Evolutionary conservation across 2,888 invertebrate species (phyloP), one percentile per base, ranked within the genome.

Genomic region (Melanophora roralis): DNA sequence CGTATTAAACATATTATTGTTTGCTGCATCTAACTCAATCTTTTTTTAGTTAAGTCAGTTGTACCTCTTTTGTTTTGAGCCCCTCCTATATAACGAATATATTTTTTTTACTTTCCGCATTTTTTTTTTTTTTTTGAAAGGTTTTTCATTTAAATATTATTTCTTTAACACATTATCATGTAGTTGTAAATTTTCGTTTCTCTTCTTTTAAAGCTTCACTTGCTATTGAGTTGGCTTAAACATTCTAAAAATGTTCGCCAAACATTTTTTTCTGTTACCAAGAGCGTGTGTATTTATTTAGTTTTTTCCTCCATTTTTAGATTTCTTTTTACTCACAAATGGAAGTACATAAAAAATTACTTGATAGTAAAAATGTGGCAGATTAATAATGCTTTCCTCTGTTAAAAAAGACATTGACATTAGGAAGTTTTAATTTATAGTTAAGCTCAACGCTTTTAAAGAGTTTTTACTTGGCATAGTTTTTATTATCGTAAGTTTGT

Each of bases 121-220:
- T 65, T 73, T 47, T 57, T 57, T 57, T 73, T 27, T 2, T 47
- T 57, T 57, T 57, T 73, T 27, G 3, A 53, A 60, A 32, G 8
- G 34, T 69, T 38, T 71, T 19, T 38, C 11, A 19, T 40, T 32
- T 65, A 19, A 53, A 67, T 27, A 27, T 14, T 47, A 5, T 68
- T 38, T 51, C 7, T 21, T 16, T 36, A 36, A 34, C 14, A 43
- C 53, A 19, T 23, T 12, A 38, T 38, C 21, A 27, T 11, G 45
- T n/a, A 23, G 8, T 38, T 43, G 12, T 9, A 32, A 14, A 1
- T 49, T 43, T 43, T 53, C 57, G 6, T 14, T 38, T 8, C 40
- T 49, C 23, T 19, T 65, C 19, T 67, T 75, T 74, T 75, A 68
- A 75, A 75, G 68, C 68, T 68, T 68, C 68, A 75, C 45, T 75